These are phyloP conservation scores for Acanthosepion pharaonis DNA, from an alignment of 2,888 invertebrate species.

Conservation along the genomic window DNA sequence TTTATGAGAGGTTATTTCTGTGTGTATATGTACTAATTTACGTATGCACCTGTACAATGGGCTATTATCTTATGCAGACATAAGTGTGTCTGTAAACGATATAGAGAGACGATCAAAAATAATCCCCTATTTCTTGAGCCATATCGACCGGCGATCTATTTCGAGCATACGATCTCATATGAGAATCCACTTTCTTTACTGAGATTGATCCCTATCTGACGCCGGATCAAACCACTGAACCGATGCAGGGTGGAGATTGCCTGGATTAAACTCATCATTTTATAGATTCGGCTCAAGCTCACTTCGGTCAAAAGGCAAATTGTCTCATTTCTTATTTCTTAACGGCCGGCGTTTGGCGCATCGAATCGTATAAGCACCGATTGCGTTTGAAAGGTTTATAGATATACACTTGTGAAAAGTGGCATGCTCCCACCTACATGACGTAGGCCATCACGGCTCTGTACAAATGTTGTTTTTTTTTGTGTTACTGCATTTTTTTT, in stretches of 20 bases:
- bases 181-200: not conserved
- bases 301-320: not conserved
- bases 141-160: not conserved
- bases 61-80: not conserved
- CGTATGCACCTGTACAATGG: no score
- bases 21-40: no score
- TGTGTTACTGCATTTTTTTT: no score
- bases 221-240: not conserved
- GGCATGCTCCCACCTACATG: no score
- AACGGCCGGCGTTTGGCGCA: not conserved
- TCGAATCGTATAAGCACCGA: no score
- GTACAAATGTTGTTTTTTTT: no score
- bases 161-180: not conserved
- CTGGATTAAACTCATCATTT: not conserved
- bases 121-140: not conserved
- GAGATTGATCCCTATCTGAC: conserved; percentile 14
- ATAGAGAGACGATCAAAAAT: not conserved
- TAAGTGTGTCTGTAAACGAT: not conserved
- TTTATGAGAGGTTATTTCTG: no score
- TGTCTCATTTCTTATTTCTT: not conserved
- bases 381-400: no score
- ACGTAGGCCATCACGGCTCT: no score
- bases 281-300: not conserved
- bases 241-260: not conserved
- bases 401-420: no score